Base-by-base conservation (phyloP, 2,888 invertebrate genomes). In the Heteromurus nitidus region DNA sequence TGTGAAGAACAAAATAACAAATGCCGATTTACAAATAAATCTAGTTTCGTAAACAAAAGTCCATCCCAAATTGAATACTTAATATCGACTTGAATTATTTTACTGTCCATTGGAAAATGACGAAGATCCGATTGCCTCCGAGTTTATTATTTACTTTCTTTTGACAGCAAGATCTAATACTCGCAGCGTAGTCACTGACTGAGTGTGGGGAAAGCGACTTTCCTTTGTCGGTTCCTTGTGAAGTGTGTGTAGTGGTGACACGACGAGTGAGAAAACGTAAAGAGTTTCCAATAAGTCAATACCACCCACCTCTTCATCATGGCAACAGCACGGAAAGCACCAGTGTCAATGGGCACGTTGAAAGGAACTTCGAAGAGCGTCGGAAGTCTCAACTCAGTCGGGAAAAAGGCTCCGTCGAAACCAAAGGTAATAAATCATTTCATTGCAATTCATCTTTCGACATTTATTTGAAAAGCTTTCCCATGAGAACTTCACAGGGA, bases 401-500 rank as follows among this genome's bases (percentile, higher is more conserved):
- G 36, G 18, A 65, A 75, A 26, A 75, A 75, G 53, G 24, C 50
- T 5, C 5, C n/a, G 26, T 28, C 20, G 24, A 73, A 73, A 73
- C 30, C 64, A 36, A 73, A 73, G 73, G 73, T 73, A 73, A 50
- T 65, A 62, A 62, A 62, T 62, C 62, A 62, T 62, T 26, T 55
- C 55, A 26, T 55, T 55, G 30, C 62, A 55, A 16, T 62, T 62
- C 31, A 58, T 18, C 18, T 18, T 16, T 30, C 9, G 18, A n/a
- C 60, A 20, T 24, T 20, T 36, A 36, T 36, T 36, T 36, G 9
- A 7, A 7, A 36, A 13, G 9, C 36, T 36, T 36, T 7, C 36
- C 13, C 36, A 13, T 36, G 36, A 36, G 9, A 36, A 7, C 7
- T 36, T 36, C 36, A 7, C 13, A 13, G 36, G 13, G 36, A 7